Evolutionary conservation across 2,113 vertebrate species (phyloP).

Genomic region (Trichomycterus rosablanca): DNA sequence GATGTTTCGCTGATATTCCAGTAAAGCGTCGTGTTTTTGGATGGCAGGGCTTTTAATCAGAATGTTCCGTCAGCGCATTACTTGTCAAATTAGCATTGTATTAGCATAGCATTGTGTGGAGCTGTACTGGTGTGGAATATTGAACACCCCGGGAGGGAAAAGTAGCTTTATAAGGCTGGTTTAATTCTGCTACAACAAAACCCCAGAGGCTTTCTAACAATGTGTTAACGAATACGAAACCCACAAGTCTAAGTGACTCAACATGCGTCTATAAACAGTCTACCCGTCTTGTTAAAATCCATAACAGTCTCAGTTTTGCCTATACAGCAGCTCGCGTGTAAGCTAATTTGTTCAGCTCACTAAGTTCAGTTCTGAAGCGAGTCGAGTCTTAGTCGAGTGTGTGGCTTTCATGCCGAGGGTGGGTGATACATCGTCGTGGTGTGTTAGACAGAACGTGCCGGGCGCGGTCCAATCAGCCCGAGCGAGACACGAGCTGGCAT

Average conservation of each 20-base stretch:
- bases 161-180: background rate
- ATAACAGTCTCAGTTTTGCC: background rate
- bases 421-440: background rate
- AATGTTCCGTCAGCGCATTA: no score
- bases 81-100: background rate
- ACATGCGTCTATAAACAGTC: background rate
- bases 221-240: background rate
- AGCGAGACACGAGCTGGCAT: constrained; percentile 40
- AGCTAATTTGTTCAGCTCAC: background rate
- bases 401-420: constrained; percentile 1
- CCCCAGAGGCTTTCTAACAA: background rate
- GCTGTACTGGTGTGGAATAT: background rate
- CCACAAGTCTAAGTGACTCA: background rate
- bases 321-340: background rate
- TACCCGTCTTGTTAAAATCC: background rate
- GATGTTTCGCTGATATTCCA: no score
- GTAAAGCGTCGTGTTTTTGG: no score
- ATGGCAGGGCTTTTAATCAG: no score
- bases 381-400: background rate
- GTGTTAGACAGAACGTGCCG: constrained; percentile 25
- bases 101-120: background rate
- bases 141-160: no score
- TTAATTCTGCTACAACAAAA: background rate
- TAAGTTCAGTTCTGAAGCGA: background rate
- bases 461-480: constrained; percentile 50